Evolutionary conservation across 2,113 vertebrate genomes (phyloP), one percentile per base, ranked within the genome.

Genomic region (Lophotis ruficrista): DNA sequence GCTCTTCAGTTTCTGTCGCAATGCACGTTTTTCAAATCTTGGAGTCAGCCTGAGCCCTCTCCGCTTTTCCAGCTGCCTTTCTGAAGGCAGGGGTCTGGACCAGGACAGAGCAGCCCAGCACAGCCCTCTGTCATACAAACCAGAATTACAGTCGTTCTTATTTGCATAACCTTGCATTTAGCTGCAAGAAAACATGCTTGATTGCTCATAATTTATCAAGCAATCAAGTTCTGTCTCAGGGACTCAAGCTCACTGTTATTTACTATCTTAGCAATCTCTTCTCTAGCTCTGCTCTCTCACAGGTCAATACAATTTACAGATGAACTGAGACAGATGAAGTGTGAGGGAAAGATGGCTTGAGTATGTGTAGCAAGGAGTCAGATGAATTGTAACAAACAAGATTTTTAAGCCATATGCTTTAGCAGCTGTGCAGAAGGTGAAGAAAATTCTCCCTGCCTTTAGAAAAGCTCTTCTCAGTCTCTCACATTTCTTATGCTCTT

Each of bases 271-370:
- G 35, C 64, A 2, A 31, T 7, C 64, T 43, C 85, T 37, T n/a
- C 33, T 6, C 38, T 3, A 84, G 60, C 79, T 73, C 61, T 79
- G 57, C 58, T 83, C 58, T 64, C 92, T 75, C 61, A 12, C 69
- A 72, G 81, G 80, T 93, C 96, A 92, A 84, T 27, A 60, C 65
- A 30, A 91, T 93, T 93, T 82, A 89, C 86, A 79, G 77, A 89
- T 91, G 94, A 89, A 78, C 48, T 14, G 80, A 92, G 77, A 94
- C 38, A 60, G 86, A 96, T 71, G 90, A 96, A 92, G 86, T 78
- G 53, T 82, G 89, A 96, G 83, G 45, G 65, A 84, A 91, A 78
- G 83, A 48, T 41, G 50, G 83, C 92, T 71, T 14, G 43, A 89
- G 72, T 24, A 79, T 72, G 78, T 0, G 27, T 3, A 83, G 51